Evolutionary conservation across 2,797 vertebrate genomes (phyloP).

Genomic region (Rhynchotus rufescens): DNA sequence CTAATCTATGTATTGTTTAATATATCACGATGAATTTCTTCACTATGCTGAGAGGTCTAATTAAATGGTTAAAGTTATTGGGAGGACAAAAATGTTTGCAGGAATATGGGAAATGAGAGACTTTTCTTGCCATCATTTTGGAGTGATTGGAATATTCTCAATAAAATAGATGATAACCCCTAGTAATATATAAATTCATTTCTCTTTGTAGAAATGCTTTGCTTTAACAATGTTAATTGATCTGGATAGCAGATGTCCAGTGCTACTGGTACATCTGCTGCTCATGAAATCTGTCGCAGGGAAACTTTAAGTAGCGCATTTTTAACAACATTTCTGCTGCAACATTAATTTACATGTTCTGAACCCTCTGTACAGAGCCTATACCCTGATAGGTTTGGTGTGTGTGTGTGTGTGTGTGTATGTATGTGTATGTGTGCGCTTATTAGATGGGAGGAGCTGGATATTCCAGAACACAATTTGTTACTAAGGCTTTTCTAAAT

Average conservation of each 20-base stretch:
- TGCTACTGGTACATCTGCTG: neutral
- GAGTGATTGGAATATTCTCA: neutral
- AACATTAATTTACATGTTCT: neutral
- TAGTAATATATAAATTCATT: neutral
- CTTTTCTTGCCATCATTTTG: neutral
- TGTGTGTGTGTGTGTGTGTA: neutral
- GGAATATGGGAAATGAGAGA: neutral
- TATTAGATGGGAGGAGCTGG: constrained; percentile 8
- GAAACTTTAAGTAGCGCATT: neutral
- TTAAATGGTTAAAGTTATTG: neutral
- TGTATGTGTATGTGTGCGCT: neutral
- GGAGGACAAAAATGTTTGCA: neutral
- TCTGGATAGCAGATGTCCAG: neutral
- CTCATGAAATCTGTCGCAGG: neutral
- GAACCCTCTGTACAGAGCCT: neutral
- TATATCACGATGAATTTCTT: neutral
- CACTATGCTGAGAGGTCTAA: neutral
- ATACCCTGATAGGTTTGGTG: neutral
- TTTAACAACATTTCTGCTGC: constrained; percentile 26
- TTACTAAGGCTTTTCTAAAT: neutral
- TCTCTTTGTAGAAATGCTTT: neutral
- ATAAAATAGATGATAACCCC: neutral
- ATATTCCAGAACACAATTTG: neutral
- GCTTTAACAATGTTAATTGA: constrained; percentile 22
- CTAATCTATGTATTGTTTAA: neutral